Percentiles rank a stretch among this genome's conserved stretches.
phyloP scores from a whole-genome alignment of 2,113 vertebrate species.

The Dendrocopos noguchii region DNA sequence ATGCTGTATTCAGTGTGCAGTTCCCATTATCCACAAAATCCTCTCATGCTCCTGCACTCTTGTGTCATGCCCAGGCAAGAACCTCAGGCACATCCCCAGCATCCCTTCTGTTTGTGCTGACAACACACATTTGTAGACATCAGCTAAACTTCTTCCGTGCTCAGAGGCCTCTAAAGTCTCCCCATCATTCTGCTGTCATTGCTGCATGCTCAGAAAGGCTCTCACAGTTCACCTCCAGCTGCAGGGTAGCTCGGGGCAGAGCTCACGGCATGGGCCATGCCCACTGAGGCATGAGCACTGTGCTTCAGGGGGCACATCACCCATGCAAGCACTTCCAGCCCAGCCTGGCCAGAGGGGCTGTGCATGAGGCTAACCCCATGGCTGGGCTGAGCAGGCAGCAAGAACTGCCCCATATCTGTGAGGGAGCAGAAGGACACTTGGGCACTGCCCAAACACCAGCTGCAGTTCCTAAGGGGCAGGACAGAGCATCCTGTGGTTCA shows the following conservation, averaged over 20 bases:
- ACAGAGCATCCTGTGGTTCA: not conserved
- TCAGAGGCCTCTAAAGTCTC: not conserved
- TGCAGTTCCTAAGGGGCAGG: not conserved
- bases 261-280: not conserved
- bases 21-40: not conserved
- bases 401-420: fast-evolving
- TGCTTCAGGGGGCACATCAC: fast-evolving
- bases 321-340: fast-evolving
- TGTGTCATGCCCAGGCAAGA: not conserved
- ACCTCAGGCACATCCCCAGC: not conserved
- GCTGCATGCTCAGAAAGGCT: not conserved
- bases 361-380: not conserved
- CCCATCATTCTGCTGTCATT: not conserved
- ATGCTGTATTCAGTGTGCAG: not conserved
- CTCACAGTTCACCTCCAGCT: not conserved
- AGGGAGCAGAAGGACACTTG: too few relatives aligned
- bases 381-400: not conserved
- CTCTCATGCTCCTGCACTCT: not conserved
- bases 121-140: not conserved
- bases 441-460: not conserved
- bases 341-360: fast-evolving
- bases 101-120: not conserved
- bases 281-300: not conserved
- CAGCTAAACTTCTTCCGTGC: not conserved
- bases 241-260: not conserved